phyloP scores from a whole-genome alignment of 2,888 invertebrate genomes.

The Elegia similella region DNA sequence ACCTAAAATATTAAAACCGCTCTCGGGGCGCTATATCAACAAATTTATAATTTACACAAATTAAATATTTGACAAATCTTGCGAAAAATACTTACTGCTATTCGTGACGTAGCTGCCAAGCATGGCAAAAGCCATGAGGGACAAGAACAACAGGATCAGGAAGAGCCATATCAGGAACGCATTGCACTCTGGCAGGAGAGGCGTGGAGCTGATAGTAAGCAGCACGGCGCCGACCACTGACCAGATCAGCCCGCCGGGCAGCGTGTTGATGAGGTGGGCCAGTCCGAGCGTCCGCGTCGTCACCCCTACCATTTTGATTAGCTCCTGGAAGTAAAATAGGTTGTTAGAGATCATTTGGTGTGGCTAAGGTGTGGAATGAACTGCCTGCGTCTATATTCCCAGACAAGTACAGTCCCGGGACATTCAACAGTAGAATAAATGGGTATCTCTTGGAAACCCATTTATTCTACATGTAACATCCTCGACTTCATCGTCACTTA shows the following conservation, averaged over 20 bases:
- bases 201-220: constrained; percentile 48
- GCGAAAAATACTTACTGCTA: constrained; percentile 70
- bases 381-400: no score
- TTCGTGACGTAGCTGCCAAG: constrained; percentile 83
- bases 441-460: no score
- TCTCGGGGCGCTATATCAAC: no score
- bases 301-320: constrained; percentile 90
- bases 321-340: constrained; percentile 76
- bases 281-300: constrained; percentile 83
- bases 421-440: no score
- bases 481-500: no score
- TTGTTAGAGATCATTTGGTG: no score
- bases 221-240: constrained; percentile 57
- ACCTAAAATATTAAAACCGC: no score
- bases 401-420: no score
- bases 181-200: constrained; percentile 77
- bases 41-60: no score
- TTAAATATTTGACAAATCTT: not conserved
- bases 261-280: constrained; percentile 85
- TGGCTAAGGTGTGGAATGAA: no score
- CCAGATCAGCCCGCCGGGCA: constrained; percentile 79
- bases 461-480: no score
- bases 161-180: constrained; percentile 79
- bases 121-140: constrained; percentile 83
- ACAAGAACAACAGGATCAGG: constrained; percentile 81